A percentile compares a stretch with the other conserved stretches of the same genome.
Evolutionary conservation across 2,797 vertebrate species (phyloP).

Genomic region (Falco naumanni): DNA sequence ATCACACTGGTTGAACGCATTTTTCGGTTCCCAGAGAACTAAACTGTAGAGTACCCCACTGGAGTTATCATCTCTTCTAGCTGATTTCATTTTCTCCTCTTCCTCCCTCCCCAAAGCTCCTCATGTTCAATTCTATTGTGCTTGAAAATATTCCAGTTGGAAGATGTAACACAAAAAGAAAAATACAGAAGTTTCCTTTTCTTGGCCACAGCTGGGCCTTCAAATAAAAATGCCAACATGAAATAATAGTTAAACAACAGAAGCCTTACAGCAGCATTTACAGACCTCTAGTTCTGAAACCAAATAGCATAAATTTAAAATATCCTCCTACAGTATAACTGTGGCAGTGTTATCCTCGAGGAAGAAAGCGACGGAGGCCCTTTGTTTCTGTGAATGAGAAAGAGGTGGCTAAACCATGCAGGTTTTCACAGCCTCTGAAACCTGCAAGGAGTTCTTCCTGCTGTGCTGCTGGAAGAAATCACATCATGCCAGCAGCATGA

Average conservation of each 20-base stretch:
- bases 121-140: conserved; percentile 31
- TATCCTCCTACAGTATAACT: background rate
- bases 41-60: conserved; percentile 14
- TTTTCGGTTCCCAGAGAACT: conserved; percentile 46
- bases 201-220: conserved; percentile 10
- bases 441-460: background rate
- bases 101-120: background rate
- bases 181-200: conserved; percentile 31
- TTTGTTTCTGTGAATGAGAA: background rate
- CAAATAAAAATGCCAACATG: conserved; percentile 45
- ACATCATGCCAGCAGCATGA: background rate
- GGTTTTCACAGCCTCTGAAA: conserved; percentile 9
- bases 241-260: conserved; percentile 5
- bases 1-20: conserved; percentile 61
- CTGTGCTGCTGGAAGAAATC: conserved; percentile 10
- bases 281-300: background rate
- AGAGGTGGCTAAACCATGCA: background rate
- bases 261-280: conserved; percentile 18
- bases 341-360: background rate
- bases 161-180: conserved; percentile 10
- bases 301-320: background rate
- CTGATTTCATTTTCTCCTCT: conserved; percentile 11
- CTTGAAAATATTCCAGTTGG: conserved; percentile 49
- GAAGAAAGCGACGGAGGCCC: background rate
- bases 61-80: conserved; percentile 27